Conservation (phyloP, 2,113 vertebrate species). For the Lagenorhynchus albirostris region DNA sequence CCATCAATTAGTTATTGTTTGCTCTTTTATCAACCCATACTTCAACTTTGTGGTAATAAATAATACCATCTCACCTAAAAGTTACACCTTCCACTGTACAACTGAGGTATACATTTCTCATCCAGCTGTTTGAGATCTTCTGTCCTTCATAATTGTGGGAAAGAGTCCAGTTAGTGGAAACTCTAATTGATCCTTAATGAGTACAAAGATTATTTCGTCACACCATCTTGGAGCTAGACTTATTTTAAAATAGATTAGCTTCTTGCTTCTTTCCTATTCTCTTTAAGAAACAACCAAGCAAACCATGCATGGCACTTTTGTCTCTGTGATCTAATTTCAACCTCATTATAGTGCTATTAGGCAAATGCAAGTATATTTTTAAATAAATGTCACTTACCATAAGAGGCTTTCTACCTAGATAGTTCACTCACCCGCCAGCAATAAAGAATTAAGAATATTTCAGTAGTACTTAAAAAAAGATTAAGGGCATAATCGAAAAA, state of each 20-base stretch:
- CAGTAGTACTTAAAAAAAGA: not conserved
- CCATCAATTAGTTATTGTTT: not conserved
- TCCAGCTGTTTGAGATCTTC: not conserved
- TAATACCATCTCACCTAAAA: not conserved
- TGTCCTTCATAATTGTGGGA: not conserved
- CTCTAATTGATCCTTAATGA: constrained; percentile 81
- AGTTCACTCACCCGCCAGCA: constrained; percentile 40
- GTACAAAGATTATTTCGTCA: constrained; percentile 74
- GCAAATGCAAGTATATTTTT: constrained; percentile 78
- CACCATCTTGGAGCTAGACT: constrained; percentile 69
- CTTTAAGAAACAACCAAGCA: constrained; percentile 73
- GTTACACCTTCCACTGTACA: not conserved
- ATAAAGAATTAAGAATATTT: constrained; percentile 20
- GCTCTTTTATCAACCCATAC: not conserved
- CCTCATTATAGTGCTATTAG: constrained; percentile 81
- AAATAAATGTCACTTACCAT: constrained; percentile 79
- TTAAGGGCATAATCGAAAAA: not conserved
- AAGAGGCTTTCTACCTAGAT: constrained; percentile 68
- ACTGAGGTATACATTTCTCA: not conserved
- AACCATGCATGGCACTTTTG: constrained; percentile 73
- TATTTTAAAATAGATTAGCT: constrained; percentile 82
- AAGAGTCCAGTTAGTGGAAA: constrained; percentile 68
- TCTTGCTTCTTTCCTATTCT: constrained; percentile 65
- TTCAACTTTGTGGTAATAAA: not conserved
- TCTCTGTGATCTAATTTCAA: constrained; percentile 79